Evolutionary conservation across 2,888 invertebrate genomes (phyloP).

Genomic region (Nebria salina): DNA sequence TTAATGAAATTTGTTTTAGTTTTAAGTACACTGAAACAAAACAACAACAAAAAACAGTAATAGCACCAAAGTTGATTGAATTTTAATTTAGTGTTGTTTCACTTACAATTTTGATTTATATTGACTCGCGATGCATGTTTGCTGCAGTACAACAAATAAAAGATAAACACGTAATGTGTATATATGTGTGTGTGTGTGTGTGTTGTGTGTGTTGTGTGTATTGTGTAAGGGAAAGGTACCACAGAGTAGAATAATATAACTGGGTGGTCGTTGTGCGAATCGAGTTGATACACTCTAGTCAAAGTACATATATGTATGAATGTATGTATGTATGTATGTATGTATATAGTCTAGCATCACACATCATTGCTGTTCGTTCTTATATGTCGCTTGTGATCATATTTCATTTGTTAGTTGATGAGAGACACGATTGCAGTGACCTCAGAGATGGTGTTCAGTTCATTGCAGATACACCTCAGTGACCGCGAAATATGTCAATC

Average conservation of each 20-base stretch:
- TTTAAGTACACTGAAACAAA: background rate
- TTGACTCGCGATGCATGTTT: background rate
- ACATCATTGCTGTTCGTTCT: background rate
- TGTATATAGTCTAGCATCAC: background rate
- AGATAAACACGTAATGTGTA: background rate
- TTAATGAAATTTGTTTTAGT: background rate
- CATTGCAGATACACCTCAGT: background rate
- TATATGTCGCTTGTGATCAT: background rate
- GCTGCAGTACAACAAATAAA: background rate
- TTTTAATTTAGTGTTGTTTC: background rate
- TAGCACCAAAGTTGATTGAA: background rate
- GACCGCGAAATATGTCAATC: background rate
- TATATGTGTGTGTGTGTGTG: too few species aligned
- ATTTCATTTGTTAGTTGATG: background rate
- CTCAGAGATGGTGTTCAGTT: background rate
- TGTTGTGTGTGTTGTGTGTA: too few species aligned
- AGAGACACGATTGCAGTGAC: background rate
- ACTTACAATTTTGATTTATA: background rate
- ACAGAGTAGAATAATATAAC: background rate
- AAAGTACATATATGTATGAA: background rate
- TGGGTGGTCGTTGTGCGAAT: background rate
- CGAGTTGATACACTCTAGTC: constrained; percentile 2
- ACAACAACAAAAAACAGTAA: background rate
- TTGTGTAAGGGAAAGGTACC: too few species aligned
- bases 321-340: background rate